These are phyloP conservation scores for Rapana venosa DNA, from an alignment of 2,888 invertebrate genomes.

Conservation along the genomic window DNA sequence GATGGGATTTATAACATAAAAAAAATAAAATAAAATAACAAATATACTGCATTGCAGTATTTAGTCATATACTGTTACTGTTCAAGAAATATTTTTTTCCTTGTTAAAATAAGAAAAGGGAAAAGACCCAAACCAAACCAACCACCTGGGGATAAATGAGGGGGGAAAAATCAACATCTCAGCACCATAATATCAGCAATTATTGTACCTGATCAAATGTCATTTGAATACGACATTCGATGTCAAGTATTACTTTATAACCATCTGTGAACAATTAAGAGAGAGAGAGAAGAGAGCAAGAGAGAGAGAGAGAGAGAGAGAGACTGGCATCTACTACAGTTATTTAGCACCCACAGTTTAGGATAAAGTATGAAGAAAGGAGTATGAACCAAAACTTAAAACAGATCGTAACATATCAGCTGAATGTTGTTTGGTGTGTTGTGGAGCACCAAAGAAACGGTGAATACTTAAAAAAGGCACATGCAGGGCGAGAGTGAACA, in stretches of 20 bases:
- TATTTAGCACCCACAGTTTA: slow-evolving; percentile 25
- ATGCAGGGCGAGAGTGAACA: slow-evolving; percentile 15
- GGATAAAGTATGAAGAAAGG: not conserved
- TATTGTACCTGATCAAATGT: slow-evolving; percentile 17
- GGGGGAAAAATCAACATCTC: slow-evolving; percentile 24
- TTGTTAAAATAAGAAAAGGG: no score
- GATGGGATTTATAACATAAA: slow-evolving; percentile 15
- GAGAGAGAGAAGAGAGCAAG: not conserved
- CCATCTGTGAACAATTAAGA: not conserved
- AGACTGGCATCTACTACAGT: not conserved
- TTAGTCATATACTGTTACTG: slow-evolving; percentile 7
- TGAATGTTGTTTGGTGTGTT: slow-evolving; percentile 23
- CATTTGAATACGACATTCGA: not conserved
- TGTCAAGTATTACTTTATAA: slow-evolving; percentile 11
- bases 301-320: not conserved
- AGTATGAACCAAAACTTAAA: slow-evolving; percentile 14
- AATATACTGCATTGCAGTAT: not conserved
- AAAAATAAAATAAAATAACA: not conserved
- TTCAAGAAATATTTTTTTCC: not conserved
- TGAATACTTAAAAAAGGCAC: slow-evolving; percentile 34
- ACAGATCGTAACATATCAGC: slow-evolving; percentile 16
- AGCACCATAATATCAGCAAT: slow-evolving; percentile 42
- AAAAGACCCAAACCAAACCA: no score
- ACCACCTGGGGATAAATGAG: not conserved
- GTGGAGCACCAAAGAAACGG: slow-evolving; percentile 7